These are phyloP conservation scores for Eueides isabella DNA, from an alignment of 1,140 invertebrate genomes.

Conservation along the genomic window DNA sequence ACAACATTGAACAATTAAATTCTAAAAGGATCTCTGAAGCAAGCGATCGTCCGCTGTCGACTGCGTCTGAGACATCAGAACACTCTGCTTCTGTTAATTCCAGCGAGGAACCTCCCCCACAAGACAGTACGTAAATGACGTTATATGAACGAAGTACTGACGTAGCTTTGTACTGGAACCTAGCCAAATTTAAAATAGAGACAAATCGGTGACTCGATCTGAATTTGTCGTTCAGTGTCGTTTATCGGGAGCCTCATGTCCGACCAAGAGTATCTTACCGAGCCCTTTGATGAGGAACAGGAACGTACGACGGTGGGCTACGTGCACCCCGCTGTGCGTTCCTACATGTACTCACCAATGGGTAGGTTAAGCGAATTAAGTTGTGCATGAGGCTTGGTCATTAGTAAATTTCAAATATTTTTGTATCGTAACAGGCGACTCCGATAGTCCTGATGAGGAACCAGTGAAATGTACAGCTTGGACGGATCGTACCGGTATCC, in stretches of 20 bases:
- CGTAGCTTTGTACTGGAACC: conserved; percentile 73
- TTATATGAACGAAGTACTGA: conserved; percentile 70
- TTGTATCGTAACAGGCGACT: conserved; percentile 78
- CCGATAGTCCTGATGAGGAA: conserved; percentile 77
- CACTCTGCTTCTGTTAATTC: conserved; percentile 78
- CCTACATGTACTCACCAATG: conserved; percentile 80
- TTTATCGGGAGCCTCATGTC: conserved; percentile 74
- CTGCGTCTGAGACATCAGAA: conserved; percentile 73
- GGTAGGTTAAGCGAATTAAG: conserved; percentile 62
- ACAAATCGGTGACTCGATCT: conserved; percentile 68
- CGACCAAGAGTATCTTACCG: conserved; percentile 75
- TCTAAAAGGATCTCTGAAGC: conserved; percentile 57
- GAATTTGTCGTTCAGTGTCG: conserved; percentile 75
- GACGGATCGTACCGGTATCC: conserved; percentile 60
- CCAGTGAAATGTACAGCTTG: conserved; percentile 76
- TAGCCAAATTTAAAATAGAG: conserved; percentile 77
- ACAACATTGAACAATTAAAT: conserved; percentile 46
- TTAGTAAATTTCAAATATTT: conserved; percentile 42
- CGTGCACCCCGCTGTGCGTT: conserved; percentile 77
- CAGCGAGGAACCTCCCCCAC: conserved; percentile 76
- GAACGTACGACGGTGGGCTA: conserved; percentile 66
- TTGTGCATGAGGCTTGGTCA: conserved; percentile 57
- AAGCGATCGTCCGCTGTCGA: conserved; percentile 73
- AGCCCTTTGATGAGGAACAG: conserved; percentile 75
- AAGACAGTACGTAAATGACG: conserved; percentile 77